These are phyloP conservation scores for Zophobas atratus DNA, from an alignment of 1,140 invertebrate species.

Conservation along the genomic window DNA sequence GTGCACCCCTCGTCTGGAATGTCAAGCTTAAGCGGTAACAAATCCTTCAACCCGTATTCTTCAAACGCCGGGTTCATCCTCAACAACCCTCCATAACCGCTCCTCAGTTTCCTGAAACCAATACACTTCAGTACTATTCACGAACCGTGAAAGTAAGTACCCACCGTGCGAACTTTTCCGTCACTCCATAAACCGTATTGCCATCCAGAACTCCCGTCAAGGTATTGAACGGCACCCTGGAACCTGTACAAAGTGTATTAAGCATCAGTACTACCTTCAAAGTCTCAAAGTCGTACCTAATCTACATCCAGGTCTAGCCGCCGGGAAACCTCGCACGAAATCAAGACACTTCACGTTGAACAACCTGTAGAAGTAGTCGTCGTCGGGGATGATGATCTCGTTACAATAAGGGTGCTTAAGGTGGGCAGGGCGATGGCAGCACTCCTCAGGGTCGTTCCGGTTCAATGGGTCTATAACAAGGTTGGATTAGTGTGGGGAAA, in stretches of 20 bases:
- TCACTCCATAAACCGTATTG: constrained; percentile 89
- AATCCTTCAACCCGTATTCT: constrained; percentile 90
- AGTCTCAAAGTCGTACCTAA: constrained; percentile 68
- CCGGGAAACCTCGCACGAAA: constrained; percentile 90
- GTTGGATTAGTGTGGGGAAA: background rate
- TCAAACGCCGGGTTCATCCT: constrained; percentile 92
- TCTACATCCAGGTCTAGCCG: constrained; percentile 85
- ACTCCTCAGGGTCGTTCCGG: constrained; percentile 90
- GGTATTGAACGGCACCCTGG: constrained; percentile 86
- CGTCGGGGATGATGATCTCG: constrained; percentile 89
- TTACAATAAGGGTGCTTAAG: constrained; percentile 93
- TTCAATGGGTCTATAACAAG: constrained; percentile 80
- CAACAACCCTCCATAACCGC: constrained; percentile 83
- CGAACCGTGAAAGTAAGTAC: too few species aligned
- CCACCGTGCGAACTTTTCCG: constrained; percentile 81
- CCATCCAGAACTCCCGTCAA: constrained; percentile 87
- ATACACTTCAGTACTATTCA: constrained; percentile 26
- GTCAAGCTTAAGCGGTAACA: constrained; percentile 90
- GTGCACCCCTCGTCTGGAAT: constrained; percentile 95
- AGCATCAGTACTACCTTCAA: background rate
- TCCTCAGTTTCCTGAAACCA: constrained; percentile 79
- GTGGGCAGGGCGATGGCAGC: constrained; percentile 83
- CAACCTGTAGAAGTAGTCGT: constrained; percentile 92
- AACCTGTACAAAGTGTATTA: constrained; percentile 51
- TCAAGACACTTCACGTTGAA: constrained; percentile 90